Conservation (phyloP, 1,140 invertebrate genomes). For the Neodiprion lecontei region DNA sequence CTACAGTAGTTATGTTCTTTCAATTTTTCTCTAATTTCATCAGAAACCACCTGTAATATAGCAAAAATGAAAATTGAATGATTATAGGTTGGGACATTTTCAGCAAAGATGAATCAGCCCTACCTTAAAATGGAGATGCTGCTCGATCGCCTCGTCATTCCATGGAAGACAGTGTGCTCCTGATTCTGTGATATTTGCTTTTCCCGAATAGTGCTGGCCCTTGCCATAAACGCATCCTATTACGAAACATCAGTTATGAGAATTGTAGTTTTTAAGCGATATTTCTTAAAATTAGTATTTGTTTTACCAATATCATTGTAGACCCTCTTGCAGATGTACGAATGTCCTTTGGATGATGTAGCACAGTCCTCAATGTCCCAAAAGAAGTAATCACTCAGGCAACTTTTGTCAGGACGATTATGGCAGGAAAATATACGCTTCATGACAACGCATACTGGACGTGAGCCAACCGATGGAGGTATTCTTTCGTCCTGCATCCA, state of each 20-base stretch:
- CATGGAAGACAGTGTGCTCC: slow-evolving; percentile 63
- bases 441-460: slow-evolving; percentile 55
- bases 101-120: not conserved
- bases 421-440: slow-evolving; percentile 59
- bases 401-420: slow-evolving; percentile 42
- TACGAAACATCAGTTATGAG: slow-evolving; percentile 10
- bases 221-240: slow-evolving; percentile 62
- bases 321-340: slow-evolving; percentile 62
- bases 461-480: slow-evolving; percentile 37
- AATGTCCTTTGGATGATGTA: slow-evolving; percentile 52
- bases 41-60: not conserved
- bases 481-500: slow-evolving; percentile 48
- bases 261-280: no score
- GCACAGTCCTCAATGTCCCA: slow-evolving; percentile 64
- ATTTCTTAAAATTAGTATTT: not conserved
- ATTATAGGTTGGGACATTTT: no score
- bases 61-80: not conserved
- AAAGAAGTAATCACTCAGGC: slow-evolving; percentile 63
- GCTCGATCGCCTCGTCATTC: slow-evolving; percentile 51
- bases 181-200: slow-evolving; percentile 59
- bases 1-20: slow-evolving; percentile 64
- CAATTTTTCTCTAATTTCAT: slow-evolving; percentile 42
- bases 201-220: slow-evolving; percentile 61
- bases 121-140: slow-evolving; percentile 41
- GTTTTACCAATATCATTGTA: slow-evolving; percentile 61